Base-by-base conservation (phyloP, 2,888 invertebrate species). In the Rosalia funebris region DNA sequence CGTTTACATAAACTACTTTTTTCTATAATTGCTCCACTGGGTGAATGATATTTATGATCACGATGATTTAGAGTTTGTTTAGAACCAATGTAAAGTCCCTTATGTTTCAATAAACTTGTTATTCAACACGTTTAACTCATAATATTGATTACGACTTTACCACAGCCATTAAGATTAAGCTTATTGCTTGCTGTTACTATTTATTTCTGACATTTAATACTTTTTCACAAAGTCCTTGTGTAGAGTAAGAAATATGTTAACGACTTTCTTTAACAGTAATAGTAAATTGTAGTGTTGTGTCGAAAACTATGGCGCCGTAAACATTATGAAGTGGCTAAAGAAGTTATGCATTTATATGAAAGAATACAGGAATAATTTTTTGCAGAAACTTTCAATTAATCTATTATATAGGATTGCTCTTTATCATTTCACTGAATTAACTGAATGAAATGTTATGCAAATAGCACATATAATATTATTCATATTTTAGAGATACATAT, bases 61-160 rank as follows among this genome's bases (percentile, higher is more conserved):
- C 19, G 39, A 50, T 50, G 50, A 50, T 50, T 50, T 50, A 50
- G 39, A 11, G 39, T 50, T 50, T 50, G 50, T 50, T 50, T 50
- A 16, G 39, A 7, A 39, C 31, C 31, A 50, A 37, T 39, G 50
- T 50, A 50, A 39, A 20, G 39, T 12, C 50, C 7, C 25, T 39
- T 36, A 48, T 39, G 37, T 25, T 50, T 36, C 50, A 50, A 50
- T 50, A 50, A 50, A 50, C 50, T 50, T 50, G 50, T 50, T 39
- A 39, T 50, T 50, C 50, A 50, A 39, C 50, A 50, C 50, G 50
- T 39, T 39, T 25, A 25, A 50, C 50, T 50, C 50, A 50, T 50
- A 50, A 50, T 41, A 50, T 50, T 50, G 50, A 50, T 50, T 50
- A 50, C 50, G 39, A 50, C 50, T 50, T 50, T 39, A 41, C 37